These are phyloP conservation scores for Stratiolaelaps scimitus DNA, from an alignment of 1,140 invertebrate species.

Conservation along the genomic window DNA sequence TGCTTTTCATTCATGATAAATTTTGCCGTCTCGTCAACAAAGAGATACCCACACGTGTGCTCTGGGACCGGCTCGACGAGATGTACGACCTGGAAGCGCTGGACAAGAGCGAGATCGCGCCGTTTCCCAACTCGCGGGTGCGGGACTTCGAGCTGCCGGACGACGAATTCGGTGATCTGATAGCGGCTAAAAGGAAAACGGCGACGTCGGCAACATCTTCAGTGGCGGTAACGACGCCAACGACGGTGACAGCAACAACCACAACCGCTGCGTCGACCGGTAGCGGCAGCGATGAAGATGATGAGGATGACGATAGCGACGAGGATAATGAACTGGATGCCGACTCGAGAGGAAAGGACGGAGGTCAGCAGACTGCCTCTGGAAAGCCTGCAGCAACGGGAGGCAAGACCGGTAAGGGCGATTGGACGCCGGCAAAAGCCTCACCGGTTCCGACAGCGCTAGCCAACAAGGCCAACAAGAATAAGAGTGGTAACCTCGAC, in stretches of 20 bases:
- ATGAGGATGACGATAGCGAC: constrained; percentile 5
- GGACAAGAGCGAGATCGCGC: constrained; percentile 21
- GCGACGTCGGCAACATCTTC: not conserved
- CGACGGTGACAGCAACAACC: too few relatives aligned
- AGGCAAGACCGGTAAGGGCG: constrained; percentile 13
- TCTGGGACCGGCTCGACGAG: constrained; percentile 20
- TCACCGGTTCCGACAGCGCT: constrained; percentile 3
- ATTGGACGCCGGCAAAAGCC: constrained; percentile 23
- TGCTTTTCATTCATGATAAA: constrained; percentile 27
- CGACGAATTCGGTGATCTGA: constrained; percentile 23
- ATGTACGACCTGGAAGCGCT: constrained; percentile 21
- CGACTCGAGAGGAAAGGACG: not conserved
- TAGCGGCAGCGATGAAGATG: constrained; percentile 11
- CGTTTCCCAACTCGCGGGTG: constrained; percentile 6
- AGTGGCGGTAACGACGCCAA: too few relatives aligned
- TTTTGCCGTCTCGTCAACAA: constrained; percentile 17
- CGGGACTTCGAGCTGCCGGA: constrained; percentile 21
- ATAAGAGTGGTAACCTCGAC: not conserved
- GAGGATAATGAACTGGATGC: not conserved
- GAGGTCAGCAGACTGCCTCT: not conserved
- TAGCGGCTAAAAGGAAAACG: not conserved
- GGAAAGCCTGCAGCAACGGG: not conserved
- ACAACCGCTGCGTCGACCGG: too few relatives aligned
- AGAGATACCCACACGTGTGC: not conserved
- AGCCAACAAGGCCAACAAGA: not conserved